These are phyloP conservation scores for Aeoliscus strigatus DNA, from an alignment of 2,797 vertebrate species.

Conservation along the genomic window DNA sequence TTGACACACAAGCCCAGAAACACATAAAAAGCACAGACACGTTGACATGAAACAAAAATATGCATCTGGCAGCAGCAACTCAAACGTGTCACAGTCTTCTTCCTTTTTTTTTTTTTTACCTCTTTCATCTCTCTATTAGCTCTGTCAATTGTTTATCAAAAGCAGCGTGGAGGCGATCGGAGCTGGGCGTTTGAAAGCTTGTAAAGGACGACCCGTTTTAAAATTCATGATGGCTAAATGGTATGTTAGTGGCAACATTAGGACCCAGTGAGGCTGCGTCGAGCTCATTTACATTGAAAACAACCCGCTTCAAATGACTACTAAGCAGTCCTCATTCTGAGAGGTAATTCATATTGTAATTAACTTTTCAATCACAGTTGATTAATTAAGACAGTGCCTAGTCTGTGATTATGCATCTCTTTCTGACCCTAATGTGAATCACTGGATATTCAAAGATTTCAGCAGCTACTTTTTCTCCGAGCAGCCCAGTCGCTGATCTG, in stretches of 20 bases:
- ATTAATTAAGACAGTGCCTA: slow-evolving; percentile 77
- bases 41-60: slow-evolving; percentile 9
- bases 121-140: slow-evolving; percentile 78
- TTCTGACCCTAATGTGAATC: slow-evolving; percentile 67
- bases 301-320: slow-evolving; percentile 78
- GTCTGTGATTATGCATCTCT: slow-evolving; percentile 81
- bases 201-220: slow-evolving; percentile 63
- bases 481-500: slow-evolving; percentile 22
- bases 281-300: slow-evolving; percentile 75
- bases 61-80: slow-evolving; percentile 28
- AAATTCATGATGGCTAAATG: slow-evolving; percentile 80
- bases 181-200: slow-evolving; percentile 67
- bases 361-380: slow-evolving; percentile 83
- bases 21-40: not conserved
- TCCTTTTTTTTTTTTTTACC: slow-evolving; percentile 12
- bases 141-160: slow-evolving; percentile 80
- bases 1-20: slow-evolving; percentile 34
- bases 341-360: slow-evolving; percentile 84
- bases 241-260: slow-evolving; percentile 77
- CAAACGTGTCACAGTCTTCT: slow-evolving; percentile 20
- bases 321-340: slow-evolving; percentile 75
- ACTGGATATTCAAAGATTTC: slow-evolving; percentile 59
- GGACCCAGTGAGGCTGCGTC: slow-evolving; percentile 50
- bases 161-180: slow-evolving; percentile 51
- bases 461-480: slow-evolving; percentile 20